Conservation (phyloP, 2,888 invertebrate genomes). For the Archips crataeganus region DNA sequence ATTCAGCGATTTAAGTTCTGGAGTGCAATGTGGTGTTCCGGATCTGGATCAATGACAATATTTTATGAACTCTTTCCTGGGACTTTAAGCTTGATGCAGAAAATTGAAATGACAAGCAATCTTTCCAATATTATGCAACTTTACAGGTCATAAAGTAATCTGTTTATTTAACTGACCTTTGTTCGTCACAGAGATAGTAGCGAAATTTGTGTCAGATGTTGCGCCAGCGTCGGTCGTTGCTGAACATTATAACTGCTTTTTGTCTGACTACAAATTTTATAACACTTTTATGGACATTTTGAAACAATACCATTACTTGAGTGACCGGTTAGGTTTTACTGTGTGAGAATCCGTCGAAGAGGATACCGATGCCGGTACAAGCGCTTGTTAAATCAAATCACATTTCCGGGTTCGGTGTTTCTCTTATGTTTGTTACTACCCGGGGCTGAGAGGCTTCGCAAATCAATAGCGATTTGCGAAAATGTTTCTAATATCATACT, state of each 20-base stretch:
- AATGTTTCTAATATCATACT: too few relatives aligned
- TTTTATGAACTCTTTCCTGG: neutral
- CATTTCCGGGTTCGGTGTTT: neutral
- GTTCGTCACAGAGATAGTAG: constrained; percentile 27
- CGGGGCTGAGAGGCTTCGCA: too few relatives aligned
- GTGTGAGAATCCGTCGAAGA: neutral
- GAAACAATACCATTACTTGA: constrained; percentile 9
- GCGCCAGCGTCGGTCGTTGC: constrained; percentile 26
- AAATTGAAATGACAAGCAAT: neutral
- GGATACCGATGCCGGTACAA: neutral
- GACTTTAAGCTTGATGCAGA: neutral
- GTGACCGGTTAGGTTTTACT: neutral
- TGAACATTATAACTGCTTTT: neutral
- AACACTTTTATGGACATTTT: constrained; percentile 8
- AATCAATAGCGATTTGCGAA: too few relatives aligned
- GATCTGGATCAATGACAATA: too few relatives aligned
- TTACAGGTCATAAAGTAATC: constrained; percentile 5
- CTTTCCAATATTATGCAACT: neutral
- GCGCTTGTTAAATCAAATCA: neutral
- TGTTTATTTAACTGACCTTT: constrained; percentile 29
- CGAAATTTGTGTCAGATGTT: constrained; percentile 40
- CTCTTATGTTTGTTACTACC: neutral
- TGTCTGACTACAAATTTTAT: constrained; percentile 11
- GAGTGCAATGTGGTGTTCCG: too few relatives aligned
- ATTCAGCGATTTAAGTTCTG: too few relatives aligned